Conservation (phyloP, 2,113 vertebrate genomes). For the Megaleporinus macrocephalus region DNA sequence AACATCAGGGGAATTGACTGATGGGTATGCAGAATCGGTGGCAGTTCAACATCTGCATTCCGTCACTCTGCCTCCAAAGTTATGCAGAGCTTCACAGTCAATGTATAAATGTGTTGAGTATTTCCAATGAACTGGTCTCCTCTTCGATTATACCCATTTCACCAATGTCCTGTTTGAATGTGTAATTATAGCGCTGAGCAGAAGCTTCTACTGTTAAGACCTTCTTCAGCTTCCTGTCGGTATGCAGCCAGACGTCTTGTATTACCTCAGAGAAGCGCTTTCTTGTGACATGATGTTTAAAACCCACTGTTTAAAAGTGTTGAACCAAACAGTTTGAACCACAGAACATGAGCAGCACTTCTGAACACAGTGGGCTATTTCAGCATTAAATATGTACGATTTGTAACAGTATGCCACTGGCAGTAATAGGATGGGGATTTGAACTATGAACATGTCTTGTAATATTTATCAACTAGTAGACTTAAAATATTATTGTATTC, state of each 20-base stretch:
- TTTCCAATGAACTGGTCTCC: background rate
- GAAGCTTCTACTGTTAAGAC: background rate
- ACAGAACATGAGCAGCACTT: constrained; percentile 50
- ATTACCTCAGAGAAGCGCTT: constrained; percentile 50
- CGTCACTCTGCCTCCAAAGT: constrained; percentile 1
- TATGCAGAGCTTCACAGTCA: background rate
- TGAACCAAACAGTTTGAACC: constrained; percentile 54
- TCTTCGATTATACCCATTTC: background rate
- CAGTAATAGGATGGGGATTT: constrained; percentile 56
- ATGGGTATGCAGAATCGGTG: constrained; percentile 72
- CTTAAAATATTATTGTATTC: constrained; percentile 55
- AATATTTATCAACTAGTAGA: constrained; percentile 63
- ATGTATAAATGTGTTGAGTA: background rate
- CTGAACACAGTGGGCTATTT: constrained; percentile 56
- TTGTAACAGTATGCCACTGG: constrained; percentile 57
- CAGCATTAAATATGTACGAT: constrained; percentile 57
- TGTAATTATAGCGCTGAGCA: background rate
- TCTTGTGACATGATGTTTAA: constrained; percentile 53
- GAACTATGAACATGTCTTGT: constrained; percentile 57
- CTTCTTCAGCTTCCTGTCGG: background rate
- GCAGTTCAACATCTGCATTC: constrained; percentile 46
- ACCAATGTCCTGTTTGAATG: background rate
- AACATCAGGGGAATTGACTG: constrained; percentile 79
- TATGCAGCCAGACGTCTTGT: constrained; percentile 25
- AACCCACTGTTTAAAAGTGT: constrained; percentile 55